Base-by-base conservation (phyloP, 2,888 invertebrate species). In the Tricholauxania praeusta region DNA sequence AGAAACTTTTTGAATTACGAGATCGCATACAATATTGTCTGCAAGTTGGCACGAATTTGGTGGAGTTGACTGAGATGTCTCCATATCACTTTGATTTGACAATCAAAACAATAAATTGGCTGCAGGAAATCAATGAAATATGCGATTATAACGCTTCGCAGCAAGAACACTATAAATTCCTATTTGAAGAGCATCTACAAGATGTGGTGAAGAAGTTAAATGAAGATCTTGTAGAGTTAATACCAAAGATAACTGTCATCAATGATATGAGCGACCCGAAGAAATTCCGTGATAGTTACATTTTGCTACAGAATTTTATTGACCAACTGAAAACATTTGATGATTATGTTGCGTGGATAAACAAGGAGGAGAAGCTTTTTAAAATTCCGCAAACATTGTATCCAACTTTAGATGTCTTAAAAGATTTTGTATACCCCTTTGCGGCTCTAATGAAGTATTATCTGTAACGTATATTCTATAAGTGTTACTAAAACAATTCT, bases 251-350 rank as follows among this genome's bases (percentile, higher is more conserved):
- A 79, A 91, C 91, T 72, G 90, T 94, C 76, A 90, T 97, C 80
- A 93, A 96, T 83, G 92, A 94, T 79, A 96, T 96, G 96, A 96
- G 91, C 87, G 91, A 97, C 79, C 90, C 92, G 7, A 89, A 91
- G 68, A 91, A 93, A 81, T 93, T 96, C 76, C 89, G 91, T 15
- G 93, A 95, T 80, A 97, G 97, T 85, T 91, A 93, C 51, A 91
- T 93, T 83, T 91, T 93, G 80, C 89, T 96, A 78, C 90, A 94
- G 71, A 91, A 92, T 78, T 91, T 96, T 62, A 91, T 94, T 72
- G 92, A 93, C 80, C 90, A 93, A 74, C 88, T 98, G 64, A 91
- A 91, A 74, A 92, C 92, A 22, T 93, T 95, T 80, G 92, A 94
- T 80, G 91, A 92, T 78, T 90, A 93, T 78, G 93, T 95, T 19